Evolutionary conservation across 2,888 invertebrate genomes (phyloP).

Genomic region (Pterostichus madidus): DNA sequence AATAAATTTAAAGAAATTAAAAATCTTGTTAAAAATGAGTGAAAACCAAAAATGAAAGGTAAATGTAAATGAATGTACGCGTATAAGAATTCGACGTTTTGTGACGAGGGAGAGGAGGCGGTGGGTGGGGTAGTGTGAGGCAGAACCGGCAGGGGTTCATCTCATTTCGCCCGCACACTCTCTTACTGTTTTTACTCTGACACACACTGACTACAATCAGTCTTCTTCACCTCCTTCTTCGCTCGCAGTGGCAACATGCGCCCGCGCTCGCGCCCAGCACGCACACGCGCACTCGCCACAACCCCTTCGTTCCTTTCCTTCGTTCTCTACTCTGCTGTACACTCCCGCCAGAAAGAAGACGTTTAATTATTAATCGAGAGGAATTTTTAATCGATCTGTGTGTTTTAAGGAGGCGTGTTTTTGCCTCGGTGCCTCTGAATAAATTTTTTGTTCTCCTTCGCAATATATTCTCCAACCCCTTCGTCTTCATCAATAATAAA

Average conservation of each 20-base stretch:
- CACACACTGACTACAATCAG: slow-evolving; percentile 77
- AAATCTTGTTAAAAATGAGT: too few species aligned
- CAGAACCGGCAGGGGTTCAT: slow-evolving; percentile 79
- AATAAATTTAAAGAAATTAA: too few species aligned
- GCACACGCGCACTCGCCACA: slow-evolving; percentile 50
- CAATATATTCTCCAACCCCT: slow-evolving; percentile 47
- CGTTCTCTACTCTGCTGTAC: slow-evolving; percentile 70
- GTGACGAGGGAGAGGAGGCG: slow-evolving; percentile 40
- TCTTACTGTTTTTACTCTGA: slow-evolving; percentile 78
- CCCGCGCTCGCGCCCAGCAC: slow-evolving; percentile 52
- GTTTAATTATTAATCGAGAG: slow-evolving; percentile 73
- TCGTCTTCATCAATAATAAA: slow-evolving; percentile 56
- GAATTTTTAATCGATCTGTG: slow-evolving; percentile 72
- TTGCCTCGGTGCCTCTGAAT: slow-evolving; percentile 64
- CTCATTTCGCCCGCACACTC: slow-evolving; percentile 80
- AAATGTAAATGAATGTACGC: slow-evolving; percentile 14
- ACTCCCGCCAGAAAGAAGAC: slow-evolving; percentile 71
- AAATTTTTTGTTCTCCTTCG: slow-evolving; percentile 58
- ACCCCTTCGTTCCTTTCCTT: slow-evolving; percentile 57
- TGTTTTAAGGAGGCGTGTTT: slow-evolving; percentile 71
- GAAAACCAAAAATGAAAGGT: neutral
- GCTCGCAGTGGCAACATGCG: slow-evolving; percentile 67
- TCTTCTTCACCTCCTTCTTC: slow-evolving; percentile 74
- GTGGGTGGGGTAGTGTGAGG: slow-evolving; percentile 69
- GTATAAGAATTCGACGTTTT: slow-evolving; percentile 14